Evolutionary conservation across 2,113 vertebrate genomes (phyloP).

Genomic region (Catharus fuscescens): DNA sequence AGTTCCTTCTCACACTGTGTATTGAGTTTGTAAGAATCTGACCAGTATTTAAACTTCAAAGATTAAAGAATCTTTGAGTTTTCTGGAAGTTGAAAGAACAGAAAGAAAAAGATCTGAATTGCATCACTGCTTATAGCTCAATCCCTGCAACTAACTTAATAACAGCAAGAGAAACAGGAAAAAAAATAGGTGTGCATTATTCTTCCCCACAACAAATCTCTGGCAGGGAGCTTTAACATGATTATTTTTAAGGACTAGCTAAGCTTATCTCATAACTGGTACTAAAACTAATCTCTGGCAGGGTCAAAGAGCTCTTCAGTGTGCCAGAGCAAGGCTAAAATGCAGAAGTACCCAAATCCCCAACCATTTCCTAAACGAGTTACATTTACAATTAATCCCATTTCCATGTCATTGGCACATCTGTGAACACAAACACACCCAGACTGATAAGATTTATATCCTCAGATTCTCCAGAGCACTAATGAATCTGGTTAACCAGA

Average conservation of each 20-base stretch:
- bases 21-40: neutral
- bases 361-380: neutral
- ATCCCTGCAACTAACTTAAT: neutral
- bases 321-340: neutral
- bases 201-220: neutral
- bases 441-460: neutral
- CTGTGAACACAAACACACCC: neutral
- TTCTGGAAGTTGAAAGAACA: neutral
- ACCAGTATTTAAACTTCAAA: neutral
- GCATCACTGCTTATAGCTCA: neutral
- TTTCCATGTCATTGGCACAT: neutral
- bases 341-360: neutral
- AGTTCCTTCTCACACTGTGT: neutral
- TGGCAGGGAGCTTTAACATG: neutral
- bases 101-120: neutral
- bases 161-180: neutral
- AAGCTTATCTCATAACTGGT: conserved; percentile 5
- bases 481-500: neutral
- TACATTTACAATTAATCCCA: neutral
- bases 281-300: conserved; percentile 19
- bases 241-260: conserved; percentile 15
- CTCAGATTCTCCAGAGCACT: neutral
- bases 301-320: conserved; percentile 20
- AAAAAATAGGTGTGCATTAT: neutral
- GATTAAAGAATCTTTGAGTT: neutral